Base-by-base conservation (phyloP, 1,140 invertebrate genomes). In the Papilio helenus region DNA sequence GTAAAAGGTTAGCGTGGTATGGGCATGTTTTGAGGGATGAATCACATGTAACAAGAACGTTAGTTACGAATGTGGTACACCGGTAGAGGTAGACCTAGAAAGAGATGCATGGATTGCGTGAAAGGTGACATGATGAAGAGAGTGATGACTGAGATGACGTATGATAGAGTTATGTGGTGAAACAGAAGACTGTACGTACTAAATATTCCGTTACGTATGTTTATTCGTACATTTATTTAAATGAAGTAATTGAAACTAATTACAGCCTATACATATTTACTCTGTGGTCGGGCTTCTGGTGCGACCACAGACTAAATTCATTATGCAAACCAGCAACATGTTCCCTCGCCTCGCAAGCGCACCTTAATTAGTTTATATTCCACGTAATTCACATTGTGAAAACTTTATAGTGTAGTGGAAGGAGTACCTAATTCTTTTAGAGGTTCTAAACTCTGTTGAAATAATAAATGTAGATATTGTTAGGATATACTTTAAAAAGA, bases 241-340 rank as follows among this genome's bases (percentile, higher is more conserved):
- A 61, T 23, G 3, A 61, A 61, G 23, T 14, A 3, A 10, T 61
- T 61, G 23, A 61, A 61, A 61, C 58, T 61, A 23, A 26, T 61
- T 61, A 61, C 58, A 61, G 58, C 20, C 58, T 8, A 23, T 61
- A 61, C 58, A 61, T 61, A 61, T 61, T 61, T 61, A 61, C 58
- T 26, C 58, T 61, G 23, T 26, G 58, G 23, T 1, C 23, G 58
- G 12, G 55, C 55, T 7, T 7, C 51, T 58, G n/a, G 16, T 61
- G 20, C 14, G 58, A 26, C 58, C 58, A 61, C 58, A 26, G 58
- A 61, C 12, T 61, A 26, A 61, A 61, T 61, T 61, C 58, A 61
- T 61, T 61, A 61, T 61, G 58, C 58, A 61, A 29, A 61, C 10
- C 23, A 9, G 58, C 23, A 23, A 23, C 1, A 4, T 23, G 23